Base-by-base conservation (phyloP, 2,888 invertebrate genomes). In the Drosophila anomalata region DNA sequence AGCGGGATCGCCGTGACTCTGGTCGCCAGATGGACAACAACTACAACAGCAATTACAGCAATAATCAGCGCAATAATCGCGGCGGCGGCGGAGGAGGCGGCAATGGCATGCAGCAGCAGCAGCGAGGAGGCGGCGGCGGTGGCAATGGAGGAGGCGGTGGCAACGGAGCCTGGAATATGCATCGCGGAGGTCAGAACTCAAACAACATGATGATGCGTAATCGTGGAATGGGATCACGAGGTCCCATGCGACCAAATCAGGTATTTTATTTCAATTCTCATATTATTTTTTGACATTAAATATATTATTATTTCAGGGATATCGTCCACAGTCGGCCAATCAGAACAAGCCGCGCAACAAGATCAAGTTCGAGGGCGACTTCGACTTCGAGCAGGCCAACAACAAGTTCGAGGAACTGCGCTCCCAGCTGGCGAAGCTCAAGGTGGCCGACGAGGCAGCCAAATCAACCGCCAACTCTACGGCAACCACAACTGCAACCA, bases 361-460 rank as follows among this genome's bases (percentile, higher is more conserved):
- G 12, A 94, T 98, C 77, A 98, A 98, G 92, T 99, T 98, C 92
- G 98, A 98, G 78, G 96, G 96, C 83, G 99, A 99, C 90, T 99
- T 98, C 90, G 99, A 99, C 92, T 99, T 99, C 91, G 99, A 99
- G 92, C 97, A 98, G 92, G 98, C 99, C 66, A 99, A 99, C 92
- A 98, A 97, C 42, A 96, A 99, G 92, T 99, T 99, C 92, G 97
- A 98, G 89, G 97, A 98, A 91, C 93, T 99, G 65, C 95, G 95
- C 85, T 95, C 93, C 87, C 96, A 98, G 90, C 93, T 99, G 70
- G 95, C 96, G 63, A 97, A 97, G 93, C 93, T 95, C 51, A 97
- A 97, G 93, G 94, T 96, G 80, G 93, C 94, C 68, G 94, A 94
- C 48, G 91, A 91, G 82, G 56, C 86, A 84, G 79, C 88, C 87